phyloP scores from a whole-genome alignment of 1,140 invertebrate species.

The Gyrodactylus bullatarudis region DNA sequence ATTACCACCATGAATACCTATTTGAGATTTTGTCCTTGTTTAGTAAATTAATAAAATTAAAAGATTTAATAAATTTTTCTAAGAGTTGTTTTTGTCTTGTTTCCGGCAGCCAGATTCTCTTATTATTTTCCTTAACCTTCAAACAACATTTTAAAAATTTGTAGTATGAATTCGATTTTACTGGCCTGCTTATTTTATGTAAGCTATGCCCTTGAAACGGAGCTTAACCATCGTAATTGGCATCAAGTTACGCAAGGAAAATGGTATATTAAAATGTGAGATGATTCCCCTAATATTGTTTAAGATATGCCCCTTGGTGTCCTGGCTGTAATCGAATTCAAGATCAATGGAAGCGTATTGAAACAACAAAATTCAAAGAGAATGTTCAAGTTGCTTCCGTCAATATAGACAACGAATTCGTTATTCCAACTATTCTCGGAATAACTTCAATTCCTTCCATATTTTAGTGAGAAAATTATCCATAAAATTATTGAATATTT shows the following conservation, averaged over 20 bases:
- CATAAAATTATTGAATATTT: too few relatives aligned
- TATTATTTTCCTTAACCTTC: too few relatives aligned
- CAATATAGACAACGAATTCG: neutral
- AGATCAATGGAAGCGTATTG: neutral
- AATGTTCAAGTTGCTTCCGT: neutral
- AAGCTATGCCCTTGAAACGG: too few relatives aligned
- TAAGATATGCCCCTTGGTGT: neutral
- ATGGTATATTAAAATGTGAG: neutral
- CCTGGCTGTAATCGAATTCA: neutral
- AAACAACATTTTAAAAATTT: too few relatives aligned
- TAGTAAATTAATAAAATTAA: too few relatives aligned
- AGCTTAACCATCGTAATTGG: neutral
- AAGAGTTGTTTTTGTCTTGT: too few relatives aligned
- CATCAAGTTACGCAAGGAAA: neutral
- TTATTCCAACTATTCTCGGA: neutral
- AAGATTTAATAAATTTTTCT: too few relatives aligned
- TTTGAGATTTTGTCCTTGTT: too few relatives aligned
- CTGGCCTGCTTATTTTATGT: too few relatives aligned
- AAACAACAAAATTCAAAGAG: neutral
- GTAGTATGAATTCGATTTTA: too few relatives aligned
- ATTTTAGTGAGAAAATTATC: neutral
- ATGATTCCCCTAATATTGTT: neutral
- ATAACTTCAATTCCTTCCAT: neutral
- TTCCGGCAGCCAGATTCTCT: too few relatives aligned
- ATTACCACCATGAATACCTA: too few relatives aligned